Conservation (phyloP, 2,113 vertebrate genomes). For the Larimichthys polyactis region DNA sequence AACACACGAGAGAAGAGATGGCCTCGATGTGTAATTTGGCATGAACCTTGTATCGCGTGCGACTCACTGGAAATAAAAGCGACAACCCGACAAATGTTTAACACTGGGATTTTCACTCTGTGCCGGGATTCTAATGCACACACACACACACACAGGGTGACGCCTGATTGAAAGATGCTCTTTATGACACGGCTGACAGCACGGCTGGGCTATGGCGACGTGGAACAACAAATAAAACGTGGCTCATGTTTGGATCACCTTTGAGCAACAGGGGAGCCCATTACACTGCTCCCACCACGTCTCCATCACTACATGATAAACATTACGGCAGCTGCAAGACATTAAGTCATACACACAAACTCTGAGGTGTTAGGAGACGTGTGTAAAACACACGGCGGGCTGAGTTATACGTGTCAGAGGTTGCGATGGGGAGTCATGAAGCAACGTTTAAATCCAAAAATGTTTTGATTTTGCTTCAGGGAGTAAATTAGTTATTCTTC, state of each 20-base stretch:
- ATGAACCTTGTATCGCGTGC: conserved; percentile 41
- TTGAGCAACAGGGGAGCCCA: neutral
- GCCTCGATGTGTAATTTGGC: conserved; percentile 48
- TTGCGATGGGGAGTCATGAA: neutral
- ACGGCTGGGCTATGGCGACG: conserved; percentile 13
- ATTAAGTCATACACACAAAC: conserved; percentile 2
- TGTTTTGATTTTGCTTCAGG: neutral
- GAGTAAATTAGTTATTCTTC: neutral
- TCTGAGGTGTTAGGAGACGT: conserved; percentile 9
- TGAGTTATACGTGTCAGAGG: neutral
- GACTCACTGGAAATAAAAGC: conserved; percentile 34
- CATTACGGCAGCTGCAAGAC: conserved; percentile 33
- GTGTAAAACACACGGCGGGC: neutral
- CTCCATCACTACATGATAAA: conserved; percentile 19
- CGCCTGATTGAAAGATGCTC: conserved; percentile 46
- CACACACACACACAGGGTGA: conserved; percentile 13
- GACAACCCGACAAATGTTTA: conserved; percentile 10
- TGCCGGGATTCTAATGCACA: neutral
- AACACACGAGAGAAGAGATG: neutral
- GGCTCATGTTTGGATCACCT: conserved; percentile 29
- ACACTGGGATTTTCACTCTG: conserved; percentile 26
- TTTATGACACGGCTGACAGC: conserved; percentile 50
- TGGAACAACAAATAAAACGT: conserved; percentile 44
- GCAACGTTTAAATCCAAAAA: neutral
- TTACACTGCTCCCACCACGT: neutral